Evolutionary conservation across 2,113 vertebrate genomes (phyloP), one percentile per base, ranked within the genome.

Genomic region (Myiopsitta monachus): DNA sequence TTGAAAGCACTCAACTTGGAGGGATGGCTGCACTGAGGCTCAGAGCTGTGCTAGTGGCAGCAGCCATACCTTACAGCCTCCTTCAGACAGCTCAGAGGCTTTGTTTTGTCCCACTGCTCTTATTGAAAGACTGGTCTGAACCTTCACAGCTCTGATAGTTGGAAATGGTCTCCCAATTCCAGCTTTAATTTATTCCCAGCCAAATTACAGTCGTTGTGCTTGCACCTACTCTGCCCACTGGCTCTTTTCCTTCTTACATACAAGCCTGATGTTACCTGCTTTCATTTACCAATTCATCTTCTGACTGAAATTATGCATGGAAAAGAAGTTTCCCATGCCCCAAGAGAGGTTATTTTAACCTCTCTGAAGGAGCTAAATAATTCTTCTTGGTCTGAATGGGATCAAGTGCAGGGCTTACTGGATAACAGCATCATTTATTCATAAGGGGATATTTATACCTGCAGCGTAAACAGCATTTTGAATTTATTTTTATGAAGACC

Each of bases 391-490:
- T 81, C 52, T 66, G 43, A 69, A 41, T 27, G 30, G 79, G 83
- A 62, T 52, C 70, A 57, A 61, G 22, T 31, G 28, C 49, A 28
- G 62, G 66, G 15, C 22, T 83, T 73, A 31, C n/a, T 81, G 51
- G 61, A 11, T 67, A 87, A 41, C 26, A 46, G 39, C 76, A 64
- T 86, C 33, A 67, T 92, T 88, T 93, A 91, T 95, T 95, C 49
- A n/a, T 69, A 66, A 83, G 39, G 81, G 31, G 10, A 44, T 76
- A 46, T 95, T 89, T 89, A 44, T 68, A 23, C 59, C 27, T 46
- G 54, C 44, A 23, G 33, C 47, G 51, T 81, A 88, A 95, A 83
- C 77, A 73, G 41, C 49, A n/a, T n/a, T 85, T 81, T 72, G 67
- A 74, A 85, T 36, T 62, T 36, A 27, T 28, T 88, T 80, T 75